These are phyloP conservation scores for Acanthochromis polyacanthus DNA, from an alignment of 2,113 vertebrate genomes.

Conservation along the genomic window DNA sequence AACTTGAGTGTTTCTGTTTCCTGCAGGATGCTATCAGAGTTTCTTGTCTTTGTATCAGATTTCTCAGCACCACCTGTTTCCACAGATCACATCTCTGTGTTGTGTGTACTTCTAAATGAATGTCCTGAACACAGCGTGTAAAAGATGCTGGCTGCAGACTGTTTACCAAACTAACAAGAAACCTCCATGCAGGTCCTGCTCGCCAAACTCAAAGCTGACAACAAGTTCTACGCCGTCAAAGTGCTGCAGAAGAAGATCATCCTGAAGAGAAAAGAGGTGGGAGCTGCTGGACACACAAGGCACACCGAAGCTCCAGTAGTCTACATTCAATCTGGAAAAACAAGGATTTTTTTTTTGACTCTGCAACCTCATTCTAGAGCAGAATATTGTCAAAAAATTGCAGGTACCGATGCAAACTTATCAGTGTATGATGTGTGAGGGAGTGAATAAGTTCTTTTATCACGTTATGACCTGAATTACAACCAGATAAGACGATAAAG, in stretches of 20 bases:
- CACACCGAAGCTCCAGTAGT: too few relatives aligned
- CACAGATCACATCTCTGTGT: slow-evolving; percentile 48
- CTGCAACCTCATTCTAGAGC: too few relatives aligned
- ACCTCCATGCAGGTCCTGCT: slow-evolving; percentile 90
- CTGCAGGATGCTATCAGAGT: background rate
- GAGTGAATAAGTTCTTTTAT: too few relatives aligned
- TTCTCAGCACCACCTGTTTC: slow-evolving; percentile 59
- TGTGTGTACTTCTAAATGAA: slow-evolving; percentile 26
- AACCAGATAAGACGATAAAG: background rate
- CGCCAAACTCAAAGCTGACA: slow-evolving; percentile 93
- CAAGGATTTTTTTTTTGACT: too few relatives aligned
- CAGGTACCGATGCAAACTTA: too few relatives aligned
- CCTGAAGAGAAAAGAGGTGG: slow-evolving; percentile 97
- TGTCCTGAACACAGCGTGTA: slow-evolving; percentile 37
- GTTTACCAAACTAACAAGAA: slow-evolving; percentile 73
- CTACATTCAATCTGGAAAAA: too few relatives aligned
- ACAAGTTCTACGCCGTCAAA: slow-evolving; percentile 95
- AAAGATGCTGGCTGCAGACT: slow-evolving; percentile 43
- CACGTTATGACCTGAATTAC: too few relatives aligned
- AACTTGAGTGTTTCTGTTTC: background rate
- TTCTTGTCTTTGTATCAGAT: slow-evolving; percentile 39
- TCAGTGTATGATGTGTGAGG: too few relatives aligned
- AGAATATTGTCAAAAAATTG: too few relatives aligned
- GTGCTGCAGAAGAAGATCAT: slow-evolving; percentile 98
- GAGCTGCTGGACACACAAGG: background rate